These are phyloP conservation scores for Caerostris darwini DNA, from an alignment of 1,140 invertebrate species.

Conservation along the genomic window DNA sequence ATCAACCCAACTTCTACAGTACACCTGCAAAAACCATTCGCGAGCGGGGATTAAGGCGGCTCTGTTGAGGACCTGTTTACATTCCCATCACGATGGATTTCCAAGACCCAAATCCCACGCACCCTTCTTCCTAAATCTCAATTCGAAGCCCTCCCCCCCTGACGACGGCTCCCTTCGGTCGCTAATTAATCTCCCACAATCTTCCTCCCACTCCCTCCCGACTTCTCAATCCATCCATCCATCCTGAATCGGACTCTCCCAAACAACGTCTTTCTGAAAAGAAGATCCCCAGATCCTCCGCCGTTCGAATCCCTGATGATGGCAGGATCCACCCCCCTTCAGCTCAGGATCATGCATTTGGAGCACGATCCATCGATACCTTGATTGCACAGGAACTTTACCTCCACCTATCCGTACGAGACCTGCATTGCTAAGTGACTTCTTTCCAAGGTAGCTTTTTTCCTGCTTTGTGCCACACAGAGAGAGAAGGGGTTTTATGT, in stretches of 20 bases:
- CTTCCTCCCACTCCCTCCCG: background rate
- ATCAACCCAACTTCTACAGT: background rate
- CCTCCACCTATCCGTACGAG: conserved; percentile 69
- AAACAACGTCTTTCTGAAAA: conserved; percentile 30
- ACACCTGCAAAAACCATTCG: conserved; percentile 65
- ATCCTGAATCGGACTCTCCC: conserved; percentile 58
- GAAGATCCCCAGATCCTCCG: conserved; percentile 39
- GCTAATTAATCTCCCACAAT: conserved; percentile 72
- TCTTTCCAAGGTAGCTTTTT: background rate
- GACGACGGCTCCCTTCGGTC: conserved; percentile 66
- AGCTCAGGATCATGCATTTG: conserved; percentile 8
- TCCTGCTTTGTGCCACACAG: background rate
- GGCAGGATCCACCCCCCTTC: background rate
- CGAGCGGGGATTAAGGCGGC: conserved; percentile 49
- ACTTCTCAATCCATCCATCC: conserved; percentile 23
- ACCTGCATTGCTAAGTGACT: conserved; percentile 59
- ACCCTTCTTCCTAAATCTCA: conserved; percentile 70
- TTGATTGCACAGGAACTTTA: conserved; percentile 72
- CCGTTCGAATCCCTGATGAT: conserved; percentile 50
- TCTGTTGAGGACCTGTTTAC: conserved; percentile 55
- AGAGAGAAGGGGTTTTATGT: conserved; percentile 56
- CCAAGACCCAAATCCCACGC: conserved; percentile 56
- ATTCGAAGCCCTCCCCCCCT: background rate
- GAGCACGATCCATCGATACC: conserved; percentile 68
- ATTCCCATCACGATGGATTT: conserved; percentile 70